Evolutionary conservation across 2,888 invertebrate species (phyloP).

Genomic region (Pinctada fucata): DNA sequence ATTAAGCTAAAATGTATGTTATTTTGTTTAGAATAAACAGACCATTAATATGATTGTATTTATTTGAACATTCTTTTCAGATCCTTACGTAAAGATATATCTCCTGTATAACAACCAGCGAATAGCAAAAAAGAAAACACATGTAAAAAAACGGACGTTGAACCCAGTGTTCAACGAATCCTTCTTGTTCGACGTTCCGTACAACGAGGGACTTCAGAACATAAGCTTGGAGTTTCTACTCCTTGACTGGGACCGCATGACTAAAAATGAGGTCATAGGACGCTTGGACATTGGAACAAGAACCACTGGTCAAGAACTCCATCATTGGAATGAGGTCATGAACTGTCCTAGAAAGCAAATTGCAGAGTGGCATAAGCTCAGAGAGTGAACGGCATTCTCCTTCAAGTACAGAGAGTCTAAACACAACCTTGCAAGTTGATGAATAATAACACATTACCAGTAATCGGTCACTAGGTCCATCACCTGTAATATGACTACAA

Average conservation of each 20-base stretch:
- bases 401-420: too few species aligned
- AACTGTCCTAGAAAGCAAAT: constrained; percentile 98
- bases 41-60: too few species aligned
- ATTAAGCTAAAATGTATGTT: too few species aligned
- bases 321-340: constrained; percentile 98
- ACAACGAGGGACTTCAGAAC: constrained; percentile 85
- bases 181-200: constrained; percentile 97
- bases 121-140: constrained; percentile 99
- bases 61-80: constrained; percentile 76
- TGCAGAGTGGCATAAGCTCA: constrained; percentile 99
- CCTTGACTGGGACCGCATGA: constrained; percentile 98
- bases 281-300: constrained; percentile 92
- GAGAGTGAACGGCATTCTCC: constrained; percentile 54
- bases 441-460: too few species aligned
- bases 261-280: constrained; percentile 99
- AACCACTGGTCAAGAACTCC: constrained; percentile 76
- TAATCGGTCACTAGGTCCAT: too few species aligned
- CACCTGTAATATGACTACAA: too few species aligned
- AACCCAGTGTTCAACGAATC: constrained; percentile 99
- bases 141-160: constrained; percentile 97
- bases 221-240: constrained; percentile 92
- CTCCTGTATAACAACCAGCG: constrained; percentile 97
- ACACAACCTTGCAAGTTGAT: too few species aligned
- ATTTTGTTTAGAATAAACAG: too few species aligned
- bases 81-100: constrained; percentile 98